These are phyloP conservation scores for Meleagris gallopavo DNA, from an alignment of 2,113 vertebrate species.

Conservation along the genomic window DNA sequence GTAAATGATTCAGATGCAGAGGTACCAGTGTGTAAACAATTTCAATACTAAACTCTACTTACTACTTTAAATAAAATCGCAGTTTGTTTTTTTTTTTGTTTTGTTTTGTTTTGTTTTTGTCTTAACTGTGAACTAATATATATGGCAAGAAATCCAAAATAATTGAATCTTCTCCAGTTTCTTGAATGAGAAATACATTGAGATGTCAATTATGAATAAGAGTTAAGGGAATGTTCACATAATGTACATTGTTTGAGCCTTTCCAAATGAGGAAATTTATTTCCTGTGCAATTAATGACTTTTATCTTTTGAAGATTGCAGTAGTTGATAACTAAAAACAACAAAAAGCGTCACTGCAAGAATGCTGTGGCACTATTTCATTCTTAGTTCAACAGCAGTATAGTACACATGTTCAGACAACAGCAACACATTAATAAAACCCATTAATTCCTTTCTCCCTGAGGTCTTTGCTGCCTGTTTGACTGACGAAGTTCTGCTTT, in stretches of 20 bases:
- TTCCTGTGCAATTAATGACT: background rate
- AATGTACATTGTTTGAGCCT: background rate
- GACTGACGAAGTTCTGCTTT: conserved; percentile 61
- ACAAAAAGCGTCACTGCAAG: background rate
- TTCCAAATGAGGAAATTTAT: background rate
- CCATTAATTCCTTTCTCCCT: conserved; percentile 54
- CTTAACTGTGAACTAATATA: background rate
- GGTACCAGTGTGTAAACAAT: background rate
- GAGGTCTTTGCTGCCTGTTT: conserved; percentile 50
- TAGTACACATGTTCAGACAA: conserved; percentile 39
- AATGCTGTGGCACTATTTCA: background rate
- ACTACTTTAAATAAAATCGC: background rate
- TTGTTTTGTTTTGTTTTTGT: background rate
- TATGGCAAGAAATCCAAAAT: rapidly evolving
- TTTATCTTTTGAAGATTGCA: background rate
- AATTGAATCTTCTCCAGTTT: background rate
- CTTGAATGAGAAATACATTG: background rate
- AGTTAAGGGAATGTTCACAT: background rate
- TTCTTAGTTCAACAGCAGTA: conserved; percentile 30
- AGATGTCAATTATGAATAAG: background rate
- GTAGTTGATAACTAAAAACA: background rate
- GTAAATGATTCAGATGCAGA: background rate
- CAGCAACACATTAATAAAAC: conserved; percentile 49
- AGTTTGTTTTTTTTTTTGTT: background rate
- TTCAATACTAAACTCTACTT: background rate